Base-by-base conservation (phyloP, 2,797 vertebrate genomes). In the Onychomys arenicola region DNA sequence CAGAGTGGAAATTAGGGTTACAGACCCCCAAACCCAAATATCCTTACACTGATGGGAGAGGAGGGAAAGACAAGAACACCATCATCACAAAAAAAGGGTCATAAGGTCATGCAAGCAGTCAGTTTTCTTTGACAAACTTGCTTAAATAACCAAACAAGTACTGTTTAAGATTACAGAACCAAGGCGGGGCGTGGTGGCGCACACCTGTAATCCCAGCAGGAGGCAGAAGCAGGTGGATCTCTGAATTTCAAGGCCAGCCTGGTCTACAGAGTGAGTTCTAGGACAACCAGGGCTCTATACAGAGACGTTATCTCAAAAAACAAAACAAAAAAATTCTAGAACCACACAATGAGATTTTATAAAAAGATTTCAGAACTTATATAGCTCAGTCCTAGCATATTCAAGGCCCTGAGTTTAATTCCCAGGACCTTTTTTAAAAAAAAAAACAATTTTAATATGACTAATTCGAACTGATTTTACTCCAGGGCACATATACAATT, bases 71-170 rank as follows among this genome's bases (percentile, higher is more conserved):
- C 23, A 16, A 29, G 17, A 5, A 16, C 59, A 46, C 14, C 25
- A 37, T 55, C 93, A 25, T 46, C 82, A 94, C 67, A 95, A 14
- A 90, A 78, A 69, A 37, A 59, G 10, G 25, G 55, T 69, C 69
- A 19, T n/a, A 86, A 94, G 80, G 75, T 76, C 65, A 43, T 94
- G 77, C 57, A 25, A 67, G 3, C 57, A 52, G 57, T 37, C 76
- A 80, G 69, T 92, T 96, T 94, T 88, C 57, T 59, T 91, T 73
- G 1, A 52, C n/a, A 90, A 81, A 55, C 52, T 94, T 77, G 13
- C 9, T 29, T 86, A 93, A 59, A 40, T 57, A 76, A 11, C 25
- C 78, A 94, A 93, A 82, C 32, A 83, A 78, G 40, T 25, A 83
- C 29, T 82, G 17, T 46, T 95, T 86, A 93, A 96, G 49, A 67